These are phyloP conservation scores for Promerops cafer DNA, from an alignment of 2,113 vertebrate genomes.

Conservation along the genomic window DNA sequence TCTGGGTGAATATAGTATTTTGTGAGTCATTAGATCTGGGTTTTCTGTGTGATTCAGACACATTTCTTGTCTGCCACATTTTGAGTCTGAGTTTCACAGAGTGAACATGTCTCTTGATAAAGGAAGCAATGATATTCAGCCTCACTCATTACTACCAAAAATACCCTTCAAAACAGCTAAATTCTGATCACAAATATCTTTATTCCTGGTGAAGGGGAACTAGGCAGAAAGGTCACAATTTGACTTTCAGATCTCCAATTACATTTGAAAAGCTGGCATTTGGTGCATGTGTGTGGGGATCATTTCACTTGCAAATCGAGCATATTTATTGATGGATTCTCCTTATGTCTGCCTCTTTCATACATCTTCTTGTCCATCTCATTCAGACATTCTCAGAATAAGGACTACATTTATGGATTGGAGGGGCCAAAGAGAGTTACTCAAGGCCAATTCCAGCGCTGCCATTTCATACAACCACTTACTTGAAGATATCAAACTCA, in stretches of 20 bases:
- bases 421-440: neutral
- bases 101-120: neutral
- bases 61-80: neutral
- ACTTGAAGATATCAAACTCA: neutral
- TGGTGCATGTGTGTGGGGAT: neutral
- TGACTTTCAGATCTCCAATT: conserved; percentile 45
- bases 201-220: neutral
- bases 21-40: conserved; percentile 7
- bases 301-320: conserved; percentile 42
- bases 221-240: conserved; percentile 26
- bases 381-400: neutral
- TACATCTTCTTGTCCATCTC: neutral
- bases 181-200: conserved; percentile 20
- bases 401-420: neutral
- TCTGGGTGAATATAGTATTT: neutral
- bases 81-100: neutral
- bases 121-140: neutral
- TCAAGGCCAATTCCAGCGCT: neutral
- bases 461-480: neutral
- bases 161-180: neutral
- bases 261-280: conserved; percentile 8
- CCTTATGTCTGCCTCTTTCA: neutral
- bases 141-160: neutral
- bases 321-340: neutral
- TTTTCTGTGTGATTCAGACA: conserved; percentile 11